Conservation (phyloP, 2,797 vertebrate species). For the Phataginus tricuspis region DNA sequence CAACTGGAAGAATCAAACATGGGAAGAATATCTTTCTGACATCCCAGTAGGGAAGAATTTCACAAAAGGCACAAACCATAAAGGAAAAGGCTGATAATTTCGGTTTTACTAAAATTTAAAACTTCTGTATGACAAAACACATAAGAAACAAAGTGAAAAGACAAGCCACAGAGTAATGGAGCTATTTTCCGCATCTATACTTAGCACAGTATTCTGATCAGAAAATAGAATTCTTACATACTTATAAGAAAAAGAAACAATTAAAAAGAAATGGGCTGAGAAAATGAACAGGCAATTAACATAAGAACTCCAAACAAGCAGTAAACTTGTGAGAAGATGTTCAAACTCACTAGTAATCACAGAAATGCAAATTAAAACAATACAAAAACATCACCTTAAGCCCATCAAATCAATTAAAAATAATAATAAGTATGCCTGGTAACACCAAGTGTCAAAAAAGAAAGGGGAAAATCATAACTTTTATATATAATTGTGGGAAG, state of each 20-base stretch:
- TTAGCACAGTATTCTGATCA: background rate
- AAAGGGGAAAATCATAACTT: background rate
- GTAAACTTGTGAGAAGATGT: background rate
- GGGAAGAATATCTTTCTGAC: background rate
- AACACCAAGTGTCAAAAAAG: background rate
- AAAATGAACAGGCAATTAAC: background rate
- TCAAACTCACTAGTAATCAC: slow-evolving; percentile 5
- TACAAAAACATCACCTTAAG: background rate
- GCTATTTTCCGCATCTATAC: background rate
- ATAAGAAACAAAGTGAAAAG: background rate
- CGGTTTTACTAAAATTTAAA: slow-evolving; percentile 12
- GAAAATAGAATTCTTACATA: background rate
- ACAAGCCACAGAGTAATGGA: slow-evolving; percentile 11
- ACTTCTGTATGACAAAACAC: background rate
- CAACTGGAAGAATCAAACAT: background rate
- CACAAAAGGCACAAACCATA: background rate
- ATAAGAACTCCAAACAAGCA: background rate
- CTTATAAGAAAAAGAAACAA: background rate
- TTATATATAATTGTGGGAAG: background rate
- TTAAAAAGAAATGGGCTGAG: background rate
- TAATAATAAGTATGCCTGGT: background rate
- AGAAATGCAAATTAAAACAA: slow-evolving; percentile 35
- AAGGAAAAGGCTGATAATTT: background rate
- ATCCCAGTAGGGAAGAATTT: background rate
- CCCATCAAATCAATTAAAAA: background rate